phyloP scores from a whole-genome alignment of 1,140 invertebrate genomes.

The Trichoplusia ni region DNA sequence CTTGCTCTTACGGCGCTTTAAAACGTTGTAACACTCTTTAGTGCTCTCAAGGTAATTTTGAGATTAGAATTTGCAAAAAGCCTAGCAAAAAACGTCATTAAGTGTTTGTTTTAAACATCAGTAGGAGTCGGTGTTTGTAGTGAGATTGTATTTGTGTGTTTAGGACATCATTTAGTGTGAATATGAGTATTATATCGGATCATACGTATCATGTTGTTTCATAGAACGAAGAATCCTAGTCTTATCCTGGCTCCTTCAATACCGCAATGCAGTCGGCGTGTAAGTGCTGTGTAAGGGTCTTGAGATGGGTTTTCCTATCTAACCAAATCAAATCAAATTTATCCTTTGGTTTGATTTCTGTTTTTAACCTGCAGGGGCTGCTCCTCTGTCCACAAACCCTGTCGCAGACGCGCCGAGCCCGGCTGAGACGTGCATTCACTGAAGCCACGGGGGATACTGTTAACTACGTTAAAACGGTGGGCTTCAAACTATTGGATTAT shows the following conservation, averaged over 20 bases:
- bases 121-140: conserved; percentile 10
- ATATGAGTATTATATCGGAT: conserved; percentile 8
- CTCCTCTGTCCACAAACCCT: conserved; percentile 93
- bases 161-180: conserved; percentile 5
- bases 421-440: conserved; percentile 92
- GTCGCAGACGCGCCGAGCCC: conserved; percentile 90
- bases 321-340: conserved; percentile 62
- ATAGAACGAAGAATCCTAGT: conserved; percentile 9
- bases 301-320: conserved; percentile 56
- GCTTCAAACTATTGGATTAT: conserved; percentile 66
- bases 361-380: conserved; percentile 86
- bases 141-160: conserved; percentile 1
- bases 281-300: conserved; percentile 75
- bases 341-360: conserved; percentile 64
- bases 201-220: conserved; percentile 9
- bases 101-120: conserved; percentile 1
- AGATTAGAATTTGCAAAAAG: conserved; percentile 20
- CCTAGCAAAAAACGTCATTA: neutral
- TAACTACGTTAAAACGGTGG: conserved; percentile 94
- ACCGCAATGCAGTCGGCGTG: conserved; percentile 45
- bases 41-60: conserved; percentile 22
- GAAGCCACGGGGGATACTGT: conserved; percentile 93
- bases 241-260: conserved; percentile 13
- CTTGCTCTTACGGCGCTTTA: conserved; percentile 33
- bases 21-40: conserved; percentile 34